Evolutionary conservation across 2,888 invertebrate genomes (phyloP).

Genomic region (Caenorhabditis imperialis): DNA sequence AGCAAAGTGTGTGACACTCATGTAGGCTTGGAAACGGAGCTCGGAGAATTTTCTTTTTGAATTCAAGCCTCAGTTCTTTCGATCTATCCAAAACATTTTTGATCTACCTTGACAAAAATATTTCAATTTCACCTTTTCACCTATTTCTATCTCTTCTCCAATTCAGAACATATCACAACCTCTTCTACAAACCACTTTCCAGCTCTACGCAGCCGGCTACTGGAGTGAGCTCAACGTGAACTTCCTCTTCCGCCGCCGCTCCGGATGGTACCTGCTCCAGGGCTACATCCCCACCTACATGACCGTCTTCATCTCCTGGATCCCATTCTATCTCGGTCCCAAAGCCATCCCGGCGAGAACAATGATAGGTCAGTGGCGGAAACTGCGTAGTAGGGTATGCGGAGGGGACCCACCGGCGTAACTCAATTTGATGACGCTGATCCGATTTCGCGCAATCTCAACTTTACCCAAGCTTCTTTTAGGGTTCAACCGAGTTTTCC

Average conservation of each 20-base stretch:
- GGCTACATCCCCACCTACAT: constrained; percentile 78
- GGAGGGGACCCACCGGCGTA: constrained; percentile 21
- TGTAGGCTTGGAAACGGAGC: no score
- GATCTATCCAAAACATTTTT: no score
- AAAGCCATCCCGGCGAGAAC: constrained; percentile 76
- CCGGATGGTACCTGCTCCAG: constrained; percentile 78
- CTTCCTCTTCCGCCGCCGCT: constrained; percentile 75
- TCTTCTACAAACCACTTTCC: constrained; percentile 5
- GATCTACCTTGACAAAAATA: no score
- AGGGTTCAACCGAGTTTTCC: no score
- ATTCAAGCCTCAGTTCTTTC: no score
- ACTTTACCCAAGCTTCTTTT: constrained; percentile 33
- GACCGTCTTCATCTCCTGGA: constrained; percentile 78
- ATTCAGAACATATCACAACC: no score
- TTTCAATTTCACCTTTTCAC: no score
- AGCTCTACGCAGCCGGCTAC: constrained; percentile 76
- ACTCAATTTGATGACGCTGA: constrained; percentile 55
- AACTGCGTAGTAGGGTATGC: constrained; percentile 3
- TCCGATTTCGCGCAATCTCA: constrained; percentile 49
- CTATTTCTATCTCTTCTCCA: no score
- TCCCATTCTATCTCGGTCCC: constrained; percentile 77
- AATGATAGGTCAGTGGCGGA: constrained; percentile 70
- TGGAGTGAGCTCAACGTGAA: constrained; percentile 78
- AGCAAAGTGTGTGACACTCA: no score
- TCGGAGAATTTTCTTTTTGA: no score